Base-by-base conservation (phyloP, 2,113 vertebrate genomes). In the Hoplias malabaricus region DNA sequence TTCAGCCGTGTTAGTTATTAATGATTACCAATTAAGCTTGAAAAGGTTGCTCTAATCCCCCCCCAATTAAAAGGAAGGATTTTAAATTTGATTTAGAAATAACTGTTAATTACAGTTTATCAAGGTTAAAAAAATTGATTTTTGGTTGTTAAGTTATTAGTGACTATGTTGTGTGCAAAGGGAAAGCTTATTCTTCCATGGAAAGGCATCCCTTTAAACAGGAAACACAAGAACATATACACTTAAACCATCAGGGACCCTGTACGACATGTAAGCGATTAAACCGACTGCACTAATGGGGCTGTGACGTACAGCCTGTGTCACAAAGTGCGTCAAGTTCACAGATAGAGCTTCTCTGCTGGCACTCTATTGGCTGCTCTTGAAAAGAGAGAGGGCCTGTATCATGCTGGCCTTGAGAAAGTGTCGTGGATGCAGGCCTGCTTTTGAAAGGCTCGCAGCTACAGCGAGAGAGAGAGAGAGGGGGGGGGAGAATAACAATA, bases 401-500 rank as follows among this genome's bases (percentile, higher is more conserved):
- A 56, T 71, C 6, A 12, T 25, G 16, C 25, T 4, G 14, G 53
- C 69, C 69, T 72, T 72, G 53, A 43, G 13, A 36, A 40, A 40
- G 34, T n/a, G 25, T 21, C 12, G 48, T 11, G 43, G 43, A 19
- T 9, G n/a, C 21, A 23, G 48, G n/a, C 48, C 48, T 12, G 5
- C 48, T 53, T 2, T 53, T 53, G n/a, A 53, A 23, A 53, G 48
- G 48, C 48, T 29, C 19, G 50, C 50, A 9, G 23, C 34, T 1
- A 59, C 34, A n/a, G 29, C 16, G 38, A 73, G 54, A 65, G n/a
- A n/a, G n/a, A n/a, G n/a, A n/a, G n/a, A 53, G 48, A n/a, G 31
- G 11, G 59, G 40, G 46, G 59, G 38, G 5, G 59, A 38, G 73
- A 75, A 66, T 54, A 54, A 65, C 61, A 50, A 36, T 10, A 43